Base-by-base conservation (phyloP, 2,113 vertebrate species). In the Hypomesus transpacificus region DNA sequence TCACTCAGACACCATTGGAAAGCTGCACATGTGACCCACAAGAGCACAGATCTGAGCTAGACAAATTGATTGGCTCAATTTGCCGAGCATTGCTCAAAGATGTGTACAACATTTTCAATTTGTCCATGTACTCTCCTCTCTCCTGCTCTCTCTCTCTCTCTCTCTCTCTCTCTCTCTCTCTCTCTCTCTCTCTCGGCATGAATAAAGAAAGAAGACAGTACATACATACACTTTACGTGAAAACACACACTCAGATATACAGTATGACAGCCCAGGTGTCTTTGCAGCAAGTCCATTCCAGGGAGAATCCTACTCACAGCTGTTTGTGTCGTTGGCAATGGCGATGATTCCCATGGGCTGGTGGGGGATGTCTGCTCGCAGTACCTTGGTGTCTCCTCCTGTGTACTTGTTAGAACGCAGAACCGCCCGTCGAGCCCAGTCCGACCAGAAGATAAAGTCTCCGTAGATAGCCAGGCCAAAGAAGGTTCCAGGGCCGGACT, bases 381-480 rank as follows among this genome's bases (percentile, higher is more conserved):
- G 95, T 1, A 99, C 87, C 78, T 97, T 96, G 65, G 95, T 95
- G 62, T 99, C 96, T 16, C 93, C 94, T 51, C 97, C 96, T 0
- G 96, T 98, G 79, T 95, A 98, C 78, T 99, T 99, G 86, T 95
- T 96, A 71, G 96, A 94, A 11, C 97, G 92, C 60, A 99, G 90
- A 79, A 99, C 95, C 65, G 96, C 94, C 87, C 96, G 91, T 71
- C 94, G 94, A 54, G 95, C 92, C 89, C 96, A 98, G 69, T 98
- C 96, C 4, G 96, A 97, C 97, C 97, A 99, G 88, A 98, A 99
- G 80, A 99, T 95, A 76, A 96, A 99, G 80, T 96, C 94, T n/a
- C 92, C 93, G 66, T 98, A 94, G 77, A 98, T 93, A 71, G 96
- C 95, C 68, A 99, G 88, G 57, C 96, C 97, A 2, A 97, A 97